Percentiles rank a stretch among this genome's conserved stretches.
Conservation (phyloP, 2,797 vertebrate species). For the Eutrigla gurnardus region DNA sequence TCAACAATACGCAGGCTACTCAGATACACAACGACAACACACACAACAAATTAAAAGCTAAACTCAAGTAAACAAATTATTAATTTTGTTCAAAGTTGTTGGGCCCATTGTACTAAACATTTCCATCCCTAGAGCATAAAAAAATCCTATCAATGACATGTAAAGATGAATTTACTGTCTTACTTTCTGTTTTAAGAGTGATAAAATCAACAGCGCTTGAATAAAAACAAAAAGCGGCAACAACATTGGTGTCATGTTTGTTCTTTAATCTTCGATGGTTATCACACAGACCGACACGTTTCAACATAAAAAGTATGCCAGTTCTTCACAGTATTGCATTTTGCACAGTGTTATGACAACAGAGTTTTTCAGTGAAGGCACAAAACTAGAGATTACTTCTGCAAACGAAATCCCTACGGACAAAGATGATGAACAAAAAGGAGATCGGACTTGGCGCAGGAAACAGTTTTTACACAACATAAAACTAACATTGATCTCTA, state of each 20-base stretch:
- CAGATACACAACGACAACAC: background rate
- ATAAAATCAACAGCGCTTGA: background rate
- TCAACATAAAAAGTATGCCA: constrained; percentile 52
- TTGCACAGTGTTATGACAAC: constrained; percentile 77
- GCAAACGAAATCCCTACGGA: constrained; percentile 65
- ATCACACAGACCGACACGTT: constrained; percentile 67
- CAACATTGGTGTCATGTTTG: constrained; percentile 28
- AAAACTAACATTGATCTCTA: constrained; percentile 36
- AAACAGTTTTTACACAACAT: constrained; percentile 56
- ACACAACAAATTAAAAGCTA: background rate
- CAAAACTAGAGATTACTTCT: constrained; percentile 76
- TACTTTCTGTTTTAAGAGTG: background rate
- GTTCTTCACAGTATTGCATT: constrained; percentile 77
- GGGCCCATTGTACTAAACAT: background rate
- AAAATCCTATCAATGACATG: background rate
- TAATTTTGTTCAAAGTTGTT: background rate
- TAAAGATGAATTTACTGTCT: background rate
- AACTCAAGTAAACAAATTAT: background rate
- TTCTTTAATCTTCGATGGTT: constrained; percentile 67
- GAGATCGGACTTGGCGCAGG: constrained; percentile 27
- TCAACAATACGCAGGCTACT: background rate
- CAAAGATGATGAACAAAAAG: constrained; percentile 37
- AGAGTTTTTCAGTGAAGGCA: constrained; percentile 78
- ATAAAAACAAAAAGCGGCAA: background rate
- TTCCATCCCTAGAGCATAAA: background rate